phyloP scores from a whole-genome alignment of 2,797 vertebrate genomes.

The Odontamblyopus rebecca region DNA sequence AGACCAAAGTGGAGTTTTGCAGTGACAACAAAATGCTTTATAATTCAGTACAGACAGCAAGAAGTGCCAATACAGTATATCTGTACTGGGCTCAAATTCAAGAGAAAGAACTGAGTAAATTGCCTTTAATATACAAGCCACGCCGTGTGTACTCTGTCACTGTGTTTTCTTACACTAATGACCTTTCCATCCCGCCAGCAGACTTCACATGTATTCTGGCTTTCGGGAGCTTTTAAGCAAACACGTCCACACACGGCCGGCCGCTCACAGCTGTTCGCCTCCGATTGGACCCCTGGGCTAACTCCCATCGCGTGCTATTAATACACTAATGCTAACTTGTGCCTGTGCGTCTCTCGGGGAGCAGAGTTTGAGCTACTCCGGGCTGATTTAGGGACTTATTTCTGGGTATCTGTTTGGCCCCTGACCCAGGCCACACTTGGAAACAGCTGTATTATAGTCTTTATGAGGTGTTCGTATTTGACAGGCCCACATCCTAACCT shows the following conservation, averaged over 20 bases:
- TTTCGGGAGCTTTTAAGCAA: slow-evolving; percentile 48
- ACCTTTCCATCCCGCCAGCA: slow-evolving; percentile 41
- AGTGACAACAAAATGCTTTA: too few relatives aligned
- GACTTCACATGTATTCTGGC: slow-evolving; percentile 57
- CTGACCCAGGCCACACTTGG: slow-evolving; percentile 60
- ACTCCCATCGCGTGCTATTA: slow-evolving; percentile 69
- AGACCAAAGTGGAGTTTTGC: too few relatives aligned
- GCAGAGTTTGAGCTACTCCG: slow-evolving; percentile 27
- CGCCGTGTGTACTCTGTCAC: slow-evolving; percentile 20
- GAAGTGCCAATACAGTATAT: too few relatives aligned
- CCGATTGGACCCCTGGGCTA: slow-evolving; percentile 56
- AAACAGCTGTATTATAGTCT: slow-evolving; percentile 57
- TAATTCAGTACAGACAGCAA: too few relatives aligned
- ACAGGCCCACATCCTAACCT: slow-evolving; percentile 18
- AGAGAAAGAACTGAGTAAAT: too few relatives aligned
- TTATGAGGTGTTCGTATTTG: slow-evolving; percentile 47
- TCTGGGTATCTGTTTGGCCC: slow-evolving; percentile 67
- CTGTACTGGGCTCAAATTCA: too few relatives aligned
- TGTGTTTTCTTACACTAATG: slow-evolving; percentile 53
- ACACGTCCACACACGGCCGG: slow-evolving; percentile 23
- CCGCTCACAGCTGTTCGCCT: slow-evolving; percentile 59
- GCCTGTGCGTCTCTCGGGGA: slow-evolving; percentile 41
- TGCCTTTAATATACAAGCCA: slow-evolving; percentile 1
- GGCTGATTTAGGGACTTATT: slow-evolving; percentile 46
- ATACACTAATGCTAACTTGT: slow-evolving; percentile 44